These are phyloP conservation scores for Hemibagrus wyckioides DNA, from an alignment of 2,113 vertebrate species.

Conservation along the genomic window DNA sequence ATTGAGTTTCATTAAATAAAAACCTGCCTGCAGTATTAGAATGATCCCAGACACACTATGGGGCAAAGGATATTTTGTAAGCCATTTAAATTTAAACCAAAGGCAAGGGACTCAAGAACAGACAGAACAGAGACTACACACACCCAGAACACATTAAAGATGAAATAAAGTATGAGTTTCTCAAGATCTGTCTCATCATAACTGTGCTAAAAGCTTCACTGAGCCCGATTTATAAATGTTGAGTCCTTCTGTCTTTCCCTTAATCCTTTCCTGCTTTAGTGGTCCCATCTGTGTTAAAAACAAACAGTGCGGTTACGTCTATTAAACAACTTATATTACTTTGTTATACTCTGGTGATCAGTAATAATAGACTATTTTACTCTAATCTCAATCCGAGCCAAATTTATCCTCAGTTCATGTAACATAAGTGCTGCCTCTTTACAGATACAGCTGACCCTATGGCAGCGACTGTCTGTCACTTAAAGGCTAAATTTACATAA, in stretches of 20 bases:
- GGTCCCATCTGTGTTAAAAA: neutral
- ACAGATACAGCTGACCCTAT: neutral
- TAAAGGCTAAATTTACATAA: constrained; percentile 3
- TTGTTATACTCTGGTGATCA: neutral
- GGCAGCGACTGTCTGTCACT: neutral
- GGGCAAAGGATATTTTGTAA: neutral
- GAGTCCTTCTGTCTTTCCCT: neutral
- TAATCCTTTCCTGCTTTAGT: neutral
- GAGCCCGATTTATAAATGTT: neutral
- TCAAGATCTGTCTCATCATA: neutral
- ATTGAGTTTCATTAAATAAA: constrained; percentile 3
- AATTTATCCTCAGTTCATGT: neutral
- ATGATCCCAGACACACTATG: neutral
- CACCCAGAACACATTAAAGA: neutral
- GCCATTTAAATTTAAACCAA: constrained; percentile 48
- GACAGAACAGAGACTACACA: neutral
- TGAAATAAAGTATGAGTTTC: neutral
- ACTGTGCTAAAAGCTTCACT: neutral
- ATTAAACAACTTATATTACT: neutral
- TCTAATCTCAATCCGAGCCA: neutral
- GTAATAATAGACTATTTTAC: neutral
- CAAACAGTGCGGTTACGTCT: neutral
- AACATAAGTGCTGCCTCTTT: constrained; percentile 6
- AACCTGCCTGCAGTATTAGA: neutral
- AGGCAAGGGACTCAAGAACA: neutral